Base-by-base conservation (phyloP, 2,888 invertebrate species). In the Branchipolynoe longqiensis region DNA sequence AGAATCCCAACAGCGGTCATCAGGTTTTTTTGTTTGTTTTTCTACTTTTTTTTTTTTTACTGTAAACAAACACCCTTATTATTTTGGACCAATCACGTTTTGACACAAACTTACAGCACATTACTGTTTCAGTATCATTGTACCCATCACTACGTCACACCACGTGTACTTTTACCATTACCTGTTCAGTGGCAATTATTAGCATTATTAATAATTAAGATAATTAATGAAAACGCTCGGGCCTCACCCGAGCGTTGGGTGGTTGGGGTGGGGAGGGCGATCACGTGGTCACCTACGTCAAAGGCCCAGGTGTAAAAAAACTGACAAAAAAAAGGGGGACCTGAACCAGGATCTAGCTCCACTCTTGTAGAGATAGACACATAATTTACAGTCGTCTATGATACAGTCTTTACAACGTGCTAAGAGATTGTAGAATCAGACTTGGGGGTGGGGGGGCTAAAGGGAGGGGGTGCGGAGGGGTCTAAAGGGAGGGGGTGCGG, bases 61-160 rank as follows among this genome's bases (percentile, higher is more conserved):
- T 69, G 28, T 36, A 69, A 69, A n/a, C n/a, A n/a, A 69, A 69
- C 69, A 69, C 69, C 69, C 36, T 69, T 33, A 3, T 25, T 69
- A n/a, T 69, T 69, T 69, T 69, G 69, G 69, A 69, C 69, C 69
- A 69, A 69, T 69, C 69, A 69, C 69, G 33, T 69, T 69, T 69
- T 69, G 69, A 69, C 69, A 69, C 69, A 69, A 69, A 69, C 14
- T 69, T 69, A 69, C 69, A 69, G 36, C 69, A 69, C 69, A 69
- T 62, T 62, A 62, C n/a, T n/a, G n/a, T 36, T 33, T 69, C 69
- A 69, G 14, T 69, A 69, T 69, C 8, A 69, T 69, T 69, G 33
- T 69, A 69, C 69, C 69, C 14, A 69, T 33, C 69, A 69, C 69
- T 69, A 69, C 69, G 36, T 36, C 69, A 69, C 69, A 33, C 69